Conservation (phyloP, 2,797 vertebrate genomes). For the Chiroxiphia lanceolata region DNA sequence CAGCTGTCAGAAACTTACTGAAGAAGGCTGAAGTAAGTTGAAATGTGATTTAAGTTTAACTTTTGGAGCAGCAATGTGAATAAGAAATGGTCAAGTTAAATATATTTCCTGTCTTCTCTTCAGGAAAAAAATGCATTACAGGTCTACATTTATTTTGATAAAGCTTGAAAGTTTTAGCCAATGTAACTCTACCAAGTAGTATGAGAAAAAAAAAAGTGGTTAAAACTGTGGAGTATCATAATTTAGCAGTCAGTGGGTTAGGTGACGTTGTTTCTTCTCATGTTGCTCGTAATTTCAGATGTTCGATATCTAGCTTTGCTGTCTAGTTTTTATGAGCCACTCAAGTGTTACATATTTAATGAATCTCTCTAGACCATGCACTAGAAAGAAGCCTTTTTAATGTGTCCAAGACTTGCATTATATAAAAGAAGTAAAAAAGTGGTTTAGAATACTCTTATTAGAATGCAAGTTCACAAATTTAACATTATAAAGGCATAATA, state of each 20-base stretch:
- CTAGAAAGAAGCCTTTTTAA: background rate
- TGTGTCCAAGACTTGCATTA: background rate
- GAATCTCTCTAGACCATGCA: background rate
- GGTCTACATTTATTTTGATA: background rate
- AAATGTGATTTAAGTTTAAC: background rate
- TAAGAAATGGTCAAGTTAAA: background rate
- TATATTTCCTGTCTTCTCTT: background rate
- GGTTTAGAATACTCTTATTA: background rate
- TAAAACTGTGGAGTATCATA: background rate
- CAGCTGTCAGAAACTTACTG: background rate
- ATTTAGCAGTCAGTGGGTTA: background rate
- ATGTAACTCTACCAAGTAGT: background rate
- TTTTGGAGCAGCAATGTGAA: background rate
- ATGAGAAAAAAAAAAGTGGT: background rate
- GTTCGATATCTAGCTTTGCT: background rate
- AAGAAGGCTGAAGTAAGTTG: background rate
- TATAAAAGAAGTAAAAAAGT: background rate
- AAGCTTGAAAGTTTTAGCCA: background rate
- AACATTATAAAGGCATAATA: background rate
- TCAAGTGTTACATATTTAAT: slow-evolving; percentile 5
- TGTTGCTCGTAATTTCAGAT: background rate
- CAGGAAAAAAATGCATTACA: background rate
- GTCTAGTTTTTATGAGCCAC: slow-evolving; percentile 18
- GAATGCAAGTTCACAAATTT: background rate
- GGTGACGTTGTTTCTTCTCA: background rate